These are phyloP conservation scores for Pseudolaguvia tuberculata DNA, from an alignment of 2,113 vertebrate species.

Conservation along the genomic window DNA sequence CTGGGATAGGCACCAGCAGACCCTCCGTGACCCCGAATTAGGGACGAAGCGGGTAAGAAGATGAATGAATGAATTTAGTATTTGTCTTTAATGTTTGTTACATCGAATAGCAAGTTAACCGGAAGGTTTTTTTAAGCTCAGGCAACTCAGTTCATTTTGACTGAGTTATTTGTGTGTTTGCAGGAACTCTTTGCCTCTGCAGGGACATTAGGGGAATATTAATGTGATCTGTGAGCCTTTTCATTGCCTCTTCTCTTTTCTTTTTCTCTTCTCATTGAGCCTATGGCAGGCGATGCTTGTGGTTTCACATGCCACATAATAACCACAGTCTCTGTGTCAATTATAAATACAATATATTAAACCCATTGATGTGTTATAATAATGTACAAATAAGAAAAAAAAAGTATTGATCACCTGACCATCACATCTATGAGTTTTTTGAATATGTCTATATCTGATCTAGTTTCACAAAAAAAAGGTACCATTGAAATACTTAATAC, in stretches of 20 bases:
- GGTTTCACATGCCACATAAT: slow-evolving; percentile 13
- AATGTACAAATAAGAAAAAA: no score
- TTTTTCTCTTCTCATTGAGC: background rate
- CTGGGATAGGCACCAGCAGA: no score
- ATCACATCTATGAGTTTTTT: no score
- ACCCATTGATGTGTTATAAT: no score
- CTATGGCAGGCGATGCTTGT: slow-evolving; percentile 7
- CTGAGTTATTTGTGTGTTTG: slow-evolving; percentile 39
- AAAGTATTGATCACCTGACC: no score
- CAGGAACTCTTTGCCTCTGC: slow-evolving; percentile 29
- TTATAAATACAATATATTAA: no score
- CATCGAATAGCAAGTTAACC: background rate
- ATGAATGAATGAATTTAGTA: background rate
- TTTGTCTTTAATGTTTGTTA: background rate
- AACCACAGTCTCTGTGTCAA: slow-evolving; percentile 21
- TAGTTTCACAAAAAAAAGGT: no score
- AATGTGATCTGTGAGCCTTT: slow-evolving; percentile 35
- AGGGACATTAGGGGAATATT: slow-evolving; percentile 40
- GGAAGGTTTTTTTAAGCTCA: background rate
- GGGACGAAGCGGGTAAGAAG: no score
- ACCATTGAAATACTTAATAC: no score
- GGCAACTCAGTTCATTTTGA: background rate
- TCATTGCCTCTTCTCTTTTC: slow-evolving; percentile 8
- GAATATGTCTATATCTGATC: no score
- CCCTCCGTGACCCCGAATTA: no score